Evolutionary conservation across 2,888 invertebrate species (phyloP).

Genomic region (Leucania comma): DNA sequence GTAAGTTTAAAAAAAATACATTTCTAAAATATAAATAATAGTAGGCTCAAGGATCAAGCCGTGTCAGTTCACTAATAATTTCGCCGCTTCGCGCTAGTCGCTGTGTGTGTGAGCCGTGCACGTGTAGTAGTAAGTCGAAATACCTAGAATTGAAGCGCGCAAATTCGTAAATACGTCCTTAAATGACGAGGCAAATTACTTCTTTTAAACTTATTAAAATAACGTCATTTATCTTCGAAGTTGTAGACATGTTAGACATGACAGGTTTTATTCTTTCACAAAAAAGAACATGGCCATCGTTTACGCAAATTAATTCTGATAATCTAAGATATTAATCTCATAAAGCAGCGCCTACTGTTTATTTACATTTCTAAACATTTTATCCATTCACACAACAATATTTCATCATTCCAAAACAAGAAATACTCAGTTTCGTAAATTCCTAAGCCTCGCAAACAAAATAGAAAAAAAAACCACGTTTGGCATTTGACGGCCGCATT

Average conservation of each 20-base stretch:
- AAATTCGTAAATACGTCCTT: too few relatives aligned
- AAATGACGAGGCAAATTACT: neutral
- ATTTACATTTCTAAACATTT: constrained; percentile 14
- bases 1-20: too few relatives aligned
- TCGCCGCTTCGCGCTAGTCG: too few relatives aligned
- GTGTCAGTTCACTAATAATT: too few relatives aligned
- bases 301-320: constrained; percentile 40
- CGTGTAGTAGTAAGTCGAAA: too few relatives aligned
- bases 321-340: constrained; percentile 23
- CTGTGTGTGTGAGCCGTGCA: too few relatives aligned
- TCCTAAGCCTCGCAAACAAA: constrained; percentile 52
- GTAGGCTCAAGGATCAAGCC: too few relatives aligned
- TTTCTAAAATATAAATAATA: too few relatives aligned
- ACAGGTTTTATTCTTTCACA: constrained; percentile 27
- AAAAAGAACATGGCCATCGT: constrained; percentile 19
- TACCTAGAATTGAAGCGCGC: too few relatives aligned
- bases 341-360: constrained; percentile 28
- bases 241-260: constrained; percentile 25
- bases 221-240: constrained; percentile 10
- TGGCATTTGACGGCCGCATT: constrained; percentile 76
- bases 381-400: constrained; percentile 34
- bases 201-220: neutral
- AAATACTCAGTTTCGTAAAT: constrained; percentile 46
- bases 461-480: constrained; percentile 70
- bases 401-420: constrained; percentile 41